Base-by-base conservation (phyloP, 2,888 invertebrate species). In the Diaprepes abbreviatus region DNA sequence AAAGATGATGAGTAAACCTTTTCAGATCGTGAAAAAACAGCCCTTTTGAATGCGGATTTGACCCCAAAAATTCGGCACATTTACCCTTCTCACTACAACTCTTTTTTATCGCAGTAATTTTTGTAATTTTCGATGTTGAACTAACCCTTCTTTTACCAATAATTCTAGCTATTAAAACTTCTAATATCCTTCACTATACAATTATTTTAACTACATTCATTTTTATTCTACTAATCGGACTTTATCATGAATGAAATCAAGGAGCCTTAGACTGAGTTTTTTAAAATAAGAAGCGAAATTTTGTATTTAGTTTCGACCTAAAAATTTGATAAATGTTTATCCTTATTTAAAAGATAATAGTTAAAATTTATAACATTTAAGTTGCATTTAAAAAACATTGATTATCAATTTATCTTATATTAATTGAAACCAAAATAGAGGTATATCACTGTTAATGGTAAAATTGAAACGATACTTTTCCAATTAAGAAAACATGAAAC, bases 391-490 rank as follows among this genome's bases (percentile, higher is more conserved):
- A 64, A 64, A 55, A 64, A 55, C 31, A 55, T 55, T 55, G 35
- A 19, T 14, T 4, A n/a, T n/a, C 35, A 28, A 63, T 50, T 63
- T 63, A 52, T 52, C 54, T 54, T 63, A n/a, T n/a, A n/a, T 58
- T 40, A 40, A 58, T 40, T 50, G 62, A 62, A 62, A 62, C 62
- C 62, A 62, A n/a, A n/a, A 36, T 5, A 62, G 62, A 33, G 62
- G 62, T 50, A 62, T 36, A 36, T 36, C 62, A 62, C 62, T 62
- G 62, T 62, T 62, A 62, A 62, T 62, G 62, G 21, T 50, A 50
- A 52, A 52, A 63, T 24, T 63, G 63, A 45, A 17, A 24, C n/a
- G n/a, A n/a, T n/a, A 14, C n/a, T 48, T 16, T 17, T 43, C 64
- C 55, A 45, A 55, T 64, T 64, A 64, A 64, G 19, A 55, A 55